phyloP scores from a whole-genome alignment of 2,797 vertebrate genomes.

The Tapera naevia region DNA sequence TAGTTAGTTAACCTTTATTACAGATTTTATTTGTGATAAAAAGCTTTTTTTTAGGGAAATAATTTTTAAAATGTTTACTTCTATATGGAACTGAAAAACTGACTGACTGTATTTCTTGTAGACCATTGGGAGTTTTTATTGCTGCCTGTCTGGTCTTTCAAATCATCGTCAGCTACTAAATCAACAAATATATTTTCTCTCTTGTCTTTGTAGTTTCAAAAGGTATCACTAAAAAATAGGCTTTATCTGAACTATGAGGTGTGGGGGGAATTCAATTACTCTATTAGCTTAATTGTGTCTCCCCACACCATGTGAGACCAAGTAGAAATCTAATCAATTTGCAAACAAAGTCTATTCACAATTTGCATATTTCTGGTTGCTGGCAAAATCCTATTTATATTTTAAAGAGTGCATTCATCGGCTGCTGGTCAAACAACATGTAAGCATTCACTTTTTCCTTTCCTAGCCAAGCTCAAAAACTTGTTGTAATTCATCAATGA shows the following conservation, averaged over 20 bases:
- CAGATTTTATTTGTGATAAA: conserved; percentile 29
- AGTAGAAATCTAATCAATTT: conserved; percentile 11
- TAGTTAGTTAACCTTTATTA: conserved; percentile 27
- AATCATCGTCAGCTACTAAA: conserved; percentile 10
- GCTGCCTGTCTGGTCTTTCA: conserved; percentile 10
- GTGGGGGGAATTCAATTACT: neutral
- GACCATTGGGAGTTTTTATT: neutral
- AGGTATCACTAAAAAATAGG: neutral
- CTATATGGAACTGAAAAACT: neutral
- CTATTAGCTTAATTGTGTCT: conserved; percentile 31
- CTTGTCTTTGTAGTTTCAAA: conserved; percentile 5
- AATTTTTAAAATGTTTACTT: neutral
- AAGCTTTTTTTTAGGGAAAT: neutral
- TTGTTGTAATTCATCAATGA: neutral
- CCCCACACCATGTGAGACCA: neutral
- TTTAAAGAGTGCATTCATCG: conserved; percentile 32
- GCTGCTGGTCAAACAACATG: conserved; percentile 17
- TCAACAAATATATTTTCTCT: conserved; percentile 23
- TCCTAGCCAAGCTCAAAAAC: neutral
- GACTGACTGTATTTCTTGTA: conserved; percentile 16
- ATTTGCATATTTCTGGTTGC: conserved; percentile 11
- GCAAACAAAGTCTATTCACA: conserved; percentile 10
- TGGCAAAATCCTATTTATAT: neutral
- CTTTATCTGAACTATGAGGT: neutral
- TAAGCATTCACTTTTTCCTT: neutral